These are phyloP conservation scores for Dolichotis patagonum DNA, from an alignment of 2,113 vertebrate genomes.

Conservation along the genomic window DNA sequence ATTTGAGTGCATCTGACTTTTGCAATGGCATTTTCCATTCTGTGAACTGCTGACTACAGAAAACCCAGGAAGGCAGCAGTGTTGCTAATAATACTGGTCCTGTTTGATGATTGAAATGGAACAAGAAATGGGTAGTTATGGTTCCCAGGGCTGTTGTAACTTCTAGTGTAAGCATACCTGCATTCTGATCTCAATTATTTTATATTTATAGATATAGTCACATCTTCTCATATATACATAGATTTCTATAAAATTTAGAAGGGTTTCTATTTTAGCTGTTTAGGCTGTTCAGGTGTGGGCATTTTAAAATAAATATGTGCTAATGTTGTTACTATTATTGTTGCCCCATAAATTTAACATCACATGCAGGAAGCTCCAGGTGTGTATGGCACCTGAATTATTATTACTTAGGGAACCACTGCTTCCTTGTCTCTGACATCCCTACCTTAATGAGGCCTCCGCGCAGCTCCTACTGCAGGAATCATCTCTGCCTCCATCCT, in stretches of 20 bases:
- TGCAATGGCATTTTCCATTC: background rate
- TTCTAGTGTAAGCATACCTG: background rate
- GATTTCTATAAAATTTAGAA: slow-evolving; percentile 66
- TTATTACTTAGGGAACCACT: slow-evolving; percentile 60
- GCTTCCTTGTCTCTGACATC: background rate
- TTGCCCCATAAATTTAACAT: slow-evolving; percentile 59
- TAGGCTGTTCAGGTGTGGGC: slow-evolving; percentile 52
- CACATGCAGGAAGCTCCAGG: slow-evolving; percentile 33
- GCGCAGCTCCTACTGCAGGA: background rate
- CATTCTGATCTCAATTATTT: slow-evolving; percentile 1
- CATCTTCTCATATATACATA: background rate
- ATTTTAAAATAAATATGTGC: slow-evolving; percentile 68
- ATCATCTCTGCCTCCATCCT: background rate
- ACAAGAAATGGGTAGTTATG: slow-evolving; percentile 49
- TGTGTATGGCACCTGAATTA: slow-evolving; percentile 65
- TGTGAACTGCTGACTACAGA: slow-evolving; percentile 25
- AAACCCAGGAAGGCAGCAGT: background rate
- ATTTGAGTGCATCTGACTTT: background rate
- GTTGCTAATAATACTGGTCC: background rate
- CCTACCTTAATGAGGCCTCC: slow-evolving; percentile 13
- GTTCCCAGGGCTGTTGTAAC: slow-evolving; percentile 55
- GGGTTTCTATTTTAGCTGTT: slow-evolving; percentile 66
- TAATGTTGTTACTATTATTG: slow-evolving; percentile 67
- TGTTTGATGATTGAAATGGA: background rate
- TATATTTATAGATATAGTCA: background rate